These are phyloP conservation scores for Balaeniceps rex DNA, from an alignment of 2,113 vertebrate genomes.

Conservation along the genomic window DNA sequence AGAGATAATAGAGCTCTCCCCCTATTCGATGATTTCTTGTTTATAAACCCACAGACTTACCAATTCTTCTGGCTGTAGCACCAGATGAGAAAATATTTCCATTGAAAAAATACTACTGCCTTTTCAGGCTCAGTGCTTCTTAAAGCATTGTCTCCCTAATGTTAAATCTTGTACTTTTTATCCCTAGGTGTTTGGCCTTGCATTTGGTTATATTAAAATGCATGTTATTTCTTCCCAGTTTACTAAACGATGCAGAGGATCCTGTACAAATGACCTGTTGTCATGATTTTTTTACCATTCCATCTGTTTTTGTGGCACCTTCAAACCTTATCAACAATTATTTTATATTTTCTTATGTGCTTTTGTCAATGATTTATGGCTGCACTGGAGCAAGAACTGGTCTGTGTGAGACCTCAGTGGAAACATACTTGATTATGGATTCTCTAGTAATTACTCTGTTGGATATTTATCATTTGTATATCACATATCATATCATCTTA, in stretches of 20 bases:
- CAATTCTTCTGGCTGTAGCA: background rate
- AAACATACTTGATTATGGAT: background rate
- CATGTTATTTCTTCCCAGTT: background rate
- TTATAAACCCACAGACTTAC: background rate
- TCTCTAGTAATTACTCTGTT: background rate
- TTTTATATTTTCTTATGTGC: background rate
- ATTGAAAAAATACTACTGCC: background rate
- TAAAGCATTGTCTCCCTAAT: background rate
- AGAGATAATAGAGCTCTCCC: background rate
- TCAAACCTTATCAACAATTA: background rate
- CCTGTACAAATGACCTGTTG: rapidly evolving
- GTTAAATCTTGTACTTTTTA: background rate
- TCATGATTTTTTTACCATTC: background rate
- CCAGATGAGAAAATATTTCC: background rate
- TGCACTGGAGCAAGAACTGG: background rate
- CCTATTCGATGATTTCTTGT: background rate
- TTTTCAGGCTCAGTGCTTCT: background rate
- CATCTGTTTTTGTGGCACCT: background rate
- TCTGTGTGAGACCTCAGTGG: background rate
- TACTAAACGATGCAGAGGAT: background rate
- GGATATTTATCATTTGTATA: background rate
- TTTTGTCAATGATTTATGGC: background rate
- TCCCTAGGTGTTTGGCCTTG: background rate
- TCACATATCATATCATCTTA: background rate
- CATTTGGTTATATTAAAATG: background rate